A percentile compares a stretch with the other conserved stretches of the same genome.
Evolutionary conservation across 2,113 vertebrate genomes (phyloP).

Genomic region (Lycaon pictus): DNA sequence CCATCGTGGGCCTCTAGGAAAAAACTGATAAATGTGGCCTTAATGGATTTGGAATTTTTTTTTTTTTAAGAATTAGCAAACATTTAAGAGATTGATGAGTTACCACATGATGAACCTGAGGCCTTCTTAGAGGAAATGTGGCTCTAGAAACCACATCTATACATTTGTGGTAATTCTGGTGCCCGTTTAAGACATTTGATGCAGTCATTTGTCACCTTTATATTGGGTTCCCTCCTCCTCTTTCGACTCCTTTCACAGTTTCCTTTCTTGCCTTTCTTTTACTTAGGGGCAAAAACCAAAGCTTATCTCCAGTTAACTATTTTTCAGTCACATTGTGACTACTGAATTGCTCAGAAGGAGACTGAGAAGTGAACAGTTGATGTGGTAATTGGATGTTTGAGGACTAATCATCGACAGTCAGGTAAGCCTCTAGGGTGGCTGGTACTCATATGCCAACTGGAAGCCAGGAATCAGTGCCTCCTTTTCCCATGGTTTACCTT

Average conservation of each 20-base stretch:
- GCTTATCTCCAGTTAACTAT: constrained; percentile 5
- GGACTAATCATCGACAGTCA: background rate
- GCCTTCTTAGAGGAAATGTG: constrained; percentile 8
- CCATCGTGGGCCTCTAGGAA: constrained; percentile 18
- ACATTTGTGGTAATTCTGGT: background rate
- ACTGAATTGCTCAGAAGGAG: constrained; percentile 18
- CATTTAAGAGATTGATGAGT: constrained; percentile 47
- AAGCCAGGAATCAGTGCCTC: constrained; percentile 60
- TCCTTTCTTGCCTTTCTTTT: constrained; percentile 48
- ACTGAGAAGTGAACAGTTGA: constrained; percentile 49
- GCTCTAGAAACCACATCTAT: constrained; percentile 30
- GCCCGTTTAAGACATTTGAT: constrained; percentile 31
- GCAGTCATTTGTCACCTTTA: constrained; percentile 44
- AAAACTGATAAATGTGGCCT: constrained; percentile 27
- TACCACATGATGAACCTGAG: background rate
- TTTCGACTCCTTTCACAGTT: constrained; percentile 60
- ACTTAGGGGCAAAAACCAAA: constrained; percentile 53
- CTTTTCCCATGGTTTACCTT: constrained; percentile 37
- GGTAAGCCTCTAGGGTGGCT: background rate
- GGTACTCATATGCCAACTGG: background rate
- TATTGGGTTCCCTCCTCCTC: constrained; percentile 53
- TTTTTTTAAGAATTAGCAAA: constrained; percentile 46
- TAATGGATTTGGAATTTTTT: constrained; percentile 60
- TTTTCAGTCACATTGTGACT: constrained; percentile 42
- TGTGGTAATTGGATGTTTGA: constrained; percentile 43